Evolutionary conservation across 37 sponge, comb jelly and placozoan species (phyloP).

Genomic region (Ephydatia muelleri): DNA sequence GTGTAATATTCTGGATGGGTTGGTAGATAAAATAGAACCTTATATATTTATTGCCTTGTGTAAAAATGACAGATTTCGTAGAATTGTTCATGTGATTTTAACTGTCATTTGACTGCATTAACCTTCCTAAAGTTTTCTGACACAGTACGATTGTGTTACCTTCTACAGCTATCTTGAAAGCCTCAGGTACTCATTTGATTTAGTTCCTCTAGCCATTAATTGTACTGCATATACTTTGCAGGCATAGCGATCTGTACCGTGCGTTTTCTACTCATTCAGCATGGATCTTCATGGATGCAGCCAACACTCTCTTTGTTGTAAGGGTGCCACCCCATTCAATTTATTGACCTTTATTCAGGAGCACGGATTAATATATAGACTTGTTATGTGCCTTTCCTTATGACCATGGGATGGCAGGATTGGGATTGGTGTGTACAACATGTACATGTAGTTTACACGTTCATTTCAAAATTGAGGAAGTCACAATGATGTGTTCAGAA

Average conservation of each 20-base stretch:
- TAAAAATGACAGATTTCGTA: background rate
- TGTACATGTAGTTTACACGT: too few relatives aligned
- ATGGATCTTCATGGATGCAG: constrained; percentile 90
- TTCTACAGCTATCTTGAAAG: constrained; percentile 80
- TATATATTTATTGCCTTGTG: background rate
- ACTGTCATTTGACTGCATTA: background rate
- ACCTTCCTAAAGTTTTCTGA: constrained; percentile 62
- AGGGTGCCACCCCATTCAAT: background rate
- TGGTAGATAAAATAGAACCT: background rate
- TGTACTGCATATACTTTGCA: background rate
- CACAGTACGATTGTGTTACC: constrained; percentile 94
- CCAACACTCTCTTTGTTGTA: constrained; percentile 80
- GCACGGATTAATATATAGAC: too few relatives aligned
- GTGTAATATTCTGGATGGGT: background rate
- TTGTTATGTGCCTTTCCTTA: too few relatives aligned
- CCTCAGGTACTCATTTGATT: constrained; percentile 44
- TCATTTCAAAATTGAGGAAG: too few relatives aligned
- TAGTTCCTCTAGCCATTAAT: background rate
- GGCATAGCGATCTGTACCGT: constrained; percentile 18
- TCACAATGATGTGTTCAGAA: too few relatives aligned
- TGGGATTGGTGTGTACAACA: too few relatives aligned
- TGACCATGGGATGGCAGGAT: too few relatives aligned
- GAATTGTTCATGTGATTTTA: too few relatives aligned
- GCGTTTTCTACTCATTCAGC: constrained; percentile 55
- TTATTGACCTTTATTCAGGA: background rate